A percentile compares a stretch with the other conserved stretches of the same genome.
phyloP scores from a whole-genome alignment of 2,113 vertebrate genomes.

The Cercocebus atys region DNA sequence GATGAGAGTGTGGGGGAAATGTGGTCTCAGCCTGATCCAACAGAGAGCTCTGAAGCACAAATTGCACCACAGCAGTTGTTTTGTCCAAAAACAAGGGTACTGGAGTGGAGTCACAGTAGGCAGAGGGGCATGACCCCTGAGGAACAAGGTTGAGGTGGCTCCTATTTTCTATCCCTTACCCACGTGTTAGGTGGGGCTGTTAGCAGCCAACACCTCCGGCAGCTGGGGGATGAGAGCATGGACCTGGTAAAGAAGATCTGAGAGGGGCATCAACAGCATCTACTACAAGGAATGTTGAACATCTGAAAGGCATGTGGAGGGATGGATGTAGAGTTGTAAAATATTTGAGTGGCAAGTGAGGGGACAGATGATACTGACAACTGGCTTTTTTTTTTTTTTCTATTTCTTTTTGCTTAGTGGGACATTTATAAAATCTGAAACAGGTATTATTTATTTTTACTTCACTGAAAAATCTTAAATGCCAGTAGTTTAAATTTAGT shows the following conservation, averaged over 20 bases:
- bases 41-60: not conserved
- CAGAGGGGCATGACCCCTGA: too few species aligned
- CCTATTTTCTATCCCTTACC: not conserved
- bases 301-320: not conserved
- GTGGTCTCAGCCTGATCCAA: not conserved
- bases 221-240: not conserved
- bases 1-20: not conserved
- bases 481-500: not conserved
- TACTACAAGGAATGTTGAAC: not conserved
- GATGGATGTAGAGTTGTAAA: not conserved
- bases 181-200: not conserved
- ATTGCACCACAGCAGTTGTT: not conserved
- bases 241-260: not conserved
- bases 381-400: not conserved
- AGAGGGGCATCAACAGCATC: not conserved
- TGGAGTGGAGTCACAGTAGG: not conserved
- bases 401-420: not conserved
- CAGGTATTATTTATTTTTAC: not conserved
- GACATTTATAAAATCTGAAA: not conserved
- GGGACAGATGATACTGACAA: not conserved
- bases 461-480: slow-evolving; percentile 6
- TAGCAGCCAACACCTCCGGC: not conserved
- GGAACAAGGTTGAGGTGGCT: not conserved
- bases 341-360: not conserved
- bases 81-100: not conserved